Evolutionary conservation across 2,888 invertebrate species (phyloP), one percentile per base, ranked within the genome.

Genomic region (Xestia xanthographa): DNA sequence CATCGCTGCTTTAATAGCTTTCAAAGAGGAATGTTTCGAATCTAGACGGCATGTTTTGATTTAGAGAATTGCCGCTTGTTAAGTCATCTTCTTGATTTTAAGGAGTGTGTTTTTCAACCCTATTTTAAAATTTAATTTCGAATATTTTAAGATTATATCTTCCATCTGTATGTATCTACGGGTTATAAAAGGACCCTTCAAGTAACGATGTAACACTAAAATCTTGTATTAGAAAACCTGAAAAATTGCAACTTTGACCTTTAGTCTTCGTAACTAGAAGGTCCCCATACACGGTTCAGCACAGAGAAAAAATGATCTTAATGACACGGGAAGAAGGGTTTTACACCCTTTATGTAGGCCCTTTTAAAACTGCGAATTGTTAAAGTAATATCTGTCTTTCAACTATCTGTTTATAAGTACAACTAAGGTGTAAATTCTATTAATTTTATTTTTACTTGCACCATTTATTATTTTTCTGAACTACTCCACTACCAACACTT

Each of bases 1-100:
- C 85, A 77, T 80, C 81, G 76, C 66, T 76, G 85, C 77, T 77
- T 75, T 86, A 83, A 86, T 81, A 86, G 87, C 85, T 83, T 82
- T 77, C 12, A 80, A 80, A 85, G 73, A 50, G 66, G 75, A 88
- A 77, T 65, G 62, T 66, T 88, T 82, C 69, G 75, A 84, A 75
- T 69, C 48, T 65, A 67, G 67, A 68, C 11, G 69, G n/a, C 56
- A 17, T 62, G 75, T 82, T 86, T 86, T 71, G 72, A 75, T 66
- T 50, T 29, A 50, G 6, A 72, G 20, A 14, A 17, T 38, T 14
- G 53, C 29, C 2, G 63, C 48, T 66, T 62, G 56, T 43, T 45
- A 14, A 69, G 41, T 6, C 1, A 14, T 62, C 22, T 22, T 77
- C 66, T 41, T 63, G 5, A 62, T 50, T 34, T n/a, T 48, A 0